Percentiles rank a stretch among this genome's conserved stretches.
These are phyloP conservation scores for Lymantria dispar DNA, from an alignment of 2,888 invertebrate species.

Conservation along the genomic window DNA sequence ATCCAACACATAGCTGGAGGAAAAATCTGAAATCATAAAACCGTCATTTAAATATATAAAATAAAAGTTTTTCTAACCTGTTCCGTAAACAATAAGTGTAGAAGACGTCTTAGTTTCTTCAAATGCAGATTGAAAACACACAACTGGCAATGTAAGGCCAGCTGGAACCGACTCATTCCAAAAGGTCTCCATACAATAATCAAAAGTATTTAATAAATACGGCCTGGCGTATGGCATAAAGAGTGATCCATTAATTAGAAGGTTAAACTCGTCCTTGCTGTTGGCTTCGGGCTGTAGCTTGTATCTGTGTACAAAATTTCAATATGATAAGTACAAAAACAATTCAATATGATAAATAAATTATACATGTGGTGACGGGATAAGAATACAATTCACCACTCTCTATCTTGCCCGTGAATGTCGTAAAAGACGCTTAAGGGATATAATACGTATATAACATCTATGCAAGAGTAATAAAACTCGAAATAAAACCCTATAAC, in stretches of 20 bases:
- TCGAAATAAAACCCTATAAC: too few relatives aligned
- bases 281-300: conserved; percentile 74
- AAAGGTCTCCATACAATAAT: conserved; percentile 84
- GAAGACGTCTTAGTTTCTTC: conserved; percentile 61
- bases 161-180: conserved; percentile 68
- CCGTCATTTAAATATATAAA: too few relatives aligned
- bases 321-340: conserved; percentile 11
- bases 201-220: conserved; percentile 70
- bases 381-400: too few relatives aligned
- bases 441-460: too few relatives aligned
- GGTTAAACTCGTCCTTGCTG: conserved; percentile 79
- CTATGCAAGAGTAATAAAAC: too few relatives aligned
- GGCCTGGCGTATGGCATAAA: conserved; percentile 74
- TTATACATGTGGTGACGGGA: too few relatives aligned
- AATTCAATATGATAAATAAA: too few relatives aligned
- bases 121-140: conserved; percentile 71
- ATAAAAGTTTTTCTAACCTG: conserved; percentile 44
- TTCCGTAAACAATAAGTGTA: conserved; percentile 64
- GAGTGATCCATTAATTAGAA: conserved; percentile 82
- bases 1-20: too few relatives aligned
- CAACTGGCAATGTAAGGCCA: conserved; percentile 75
- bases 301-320: conserved; percentile 62
- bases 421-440: too few relatives aligned
- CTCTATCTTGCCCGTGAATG: too few relatives aligned
- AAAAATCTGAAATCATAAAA: too few relatives aligned